Base-by-base conservation (phyloP, 2,797 vertebrate genomes). In the Selene dorsalis region DNA sequence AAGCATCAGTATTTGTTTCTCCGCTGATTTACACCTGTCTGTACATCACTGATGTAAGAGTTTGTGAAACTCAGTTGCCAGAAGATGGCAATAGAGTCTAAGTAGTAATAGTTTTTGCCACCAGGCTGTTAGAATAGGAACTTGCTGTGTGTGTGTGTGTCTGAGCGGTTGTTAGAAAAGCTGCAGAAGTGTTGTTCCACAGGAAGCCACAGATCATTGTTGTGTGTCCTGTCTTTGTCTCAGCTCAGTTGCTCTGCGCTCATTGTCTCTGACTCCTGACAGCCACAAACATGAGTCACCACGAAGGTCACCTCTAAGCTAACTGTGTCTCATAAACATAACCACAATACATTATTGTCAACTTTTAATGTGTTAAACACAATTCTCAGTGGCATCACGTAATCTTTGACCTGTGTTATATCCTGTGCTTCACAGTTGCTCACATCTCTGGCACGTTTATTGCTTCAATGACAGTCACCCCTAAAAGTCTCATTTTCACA, bases 151-250 rank as follows among this genome's bases (percentile, higher is more conserved):
- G 16, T 20, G 30, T 62, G n/a, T 62, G 53, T 69, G 24, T 39
- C 22, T 12, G 39, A 61, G 64, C 38, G 32, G 24, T 59, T 53
- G 72, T 43, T n/a, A 7, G 30, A 70, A 62, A 74, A 58, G 60
- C 4, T 47, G 64, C 55, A 69, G 35, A 58, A 9, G 47, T 22
- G 55, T 48, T 76, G 80, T 89, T 79, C 88, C 83, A 90, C 88
- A 88, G 88, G 89, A 91, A 90, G 74, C 84, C 75, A 20, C 86
- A 75, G 39, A 32, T 70, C 61, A 76, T 69, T 45, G 57, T 28
- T 68, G 65, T 47, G 35, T 79, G 77, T 89, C 83, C 78, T 73
- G 75, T 78, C 22, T 83, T 70, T 85, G 80, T 83, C 32, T 56
- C 5, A 1, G 69, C 26, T 38, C 48, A 55, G 69, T 53, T 12